Conservation (phyloP, 35 echinoderm and acorn worm species). For the Ophiothrix spiculata region DNA sequence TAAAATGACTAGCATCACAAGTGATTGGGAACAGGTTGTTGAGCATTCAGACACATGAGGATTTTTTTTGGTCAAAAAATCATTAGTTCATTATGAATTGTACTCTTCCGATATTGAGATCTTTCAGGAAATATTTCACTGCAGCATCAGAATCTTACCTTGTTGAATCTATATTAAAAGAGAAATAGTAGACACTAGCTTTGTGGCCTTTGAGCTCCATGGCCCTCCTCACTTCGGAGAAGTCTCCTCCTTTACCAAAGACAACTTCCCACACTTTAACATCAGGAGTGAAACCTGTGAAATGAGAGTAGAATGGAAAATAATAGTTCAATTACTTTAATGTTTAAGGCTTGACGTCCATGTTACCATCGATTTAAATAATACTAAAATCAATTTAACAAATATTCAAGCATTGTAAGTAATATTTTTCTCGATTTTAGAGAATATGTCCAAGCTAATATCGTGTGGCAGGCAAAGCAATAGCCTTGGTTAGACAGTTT, state of each 20-base stretch:
- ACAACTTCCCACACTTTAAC: conserved; percentile 90
- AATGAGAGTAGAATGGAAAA: neutral
- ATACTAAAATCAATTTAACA: too few species aligned
- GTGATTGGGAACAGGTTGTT: too few species aligned
- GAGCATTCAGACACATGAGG: too few species aligned
- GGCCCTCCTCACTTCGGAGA: conserved; percentile 64
- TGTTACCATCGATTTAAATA: too few species aligned
- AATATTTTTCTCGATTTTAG: conserved; percentile 54
- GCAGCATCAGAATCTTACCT: conserved; percentile 37
- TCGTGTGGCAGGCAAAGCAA: conserved; percentile 75
- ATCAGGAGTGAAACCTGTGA: conserved; percentile 92
- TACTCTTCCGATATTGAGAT: neutral
- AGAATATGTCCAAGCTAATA: conserved; percentile 79
- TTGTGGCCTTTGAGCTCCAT: conserved; percentile 98
- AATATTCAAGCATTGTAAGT: too few species aligned
- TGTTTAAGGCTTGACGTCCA: too few species aligned
- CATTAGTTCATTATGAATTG: neutral
- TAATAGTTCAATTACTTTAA: too few species aligned
- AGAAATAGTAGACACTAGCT: conserved; percentile 93
- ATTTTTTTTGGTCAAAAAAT: neutral
- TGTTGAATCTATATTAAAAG: conserved; percentile 85
- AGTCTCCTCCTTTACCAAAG: conserved; percentile 68
- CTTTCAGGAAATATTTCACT: neutral
- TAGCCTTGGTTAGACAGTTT: conserved; percentile 90
- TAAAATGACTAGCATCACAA: too few species aligned